Base-by-base conservation (phyloP, 2,888 invertebrate species). In the Nineta flava region DNA sequence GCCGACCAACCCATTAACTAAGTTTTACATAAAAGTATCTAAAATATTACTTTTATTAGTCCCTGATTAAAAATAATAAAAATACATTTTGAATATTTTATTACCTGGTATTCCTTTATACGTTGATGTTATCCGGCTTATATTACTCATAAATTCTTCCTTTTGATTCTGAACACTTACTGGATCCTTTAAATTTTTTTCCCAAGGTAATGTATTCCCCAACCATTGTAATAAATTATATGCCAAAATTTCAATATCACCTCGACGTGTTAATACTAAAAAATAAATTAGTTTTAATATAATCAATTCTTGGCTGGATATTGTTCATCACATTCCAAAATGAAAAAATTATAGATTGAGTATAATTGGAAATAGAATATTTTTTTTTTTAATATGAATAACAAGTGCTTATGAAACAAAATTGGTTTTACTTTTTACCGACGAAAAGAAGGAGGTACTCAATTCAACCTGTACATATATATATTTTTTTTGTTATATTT, bases 221-320 rank as follows among this genome's bases (percentile, higher is more conserved):
- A 90, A 61, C 97, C 97, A 97, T 60, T 92, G 87, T 41, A 96
- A 75, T 63, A 97, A 72, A 68, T 96, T 97, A 65, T 90, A 99
- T 1, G 81, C 90, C 4, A 97, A 73, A 56, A 95, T 91, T 71
- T 99, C 96, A 15, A 97, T 69, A 67, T 99, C 97, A 0, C 94
- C 88, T 43, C 96, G 74, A 77, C 87, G 82, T 12, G 91, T 91
- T 32, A 85, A 71, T 45, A 82, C 82, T 73, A 65, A 63, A 62
- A 69, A 59, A 31, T 69, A 55, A 71, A 73, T 71, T 54, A 66
- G n/a, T 19, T 38, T n/a, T n/a, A n/a, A 34, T 10, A 40, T 40
- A 7, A 10, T 13, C 5, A 7, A 15, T 40, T 40, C 12, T 13
- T 10, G 5, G n/a, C n/a, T n/a, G n/a, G n/a, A n/a, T n/a, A n/a